Base-by-base conservation (phyloP, 2,113 vertebrate species). In the Aspiorhynchus laticeps region DNA sequence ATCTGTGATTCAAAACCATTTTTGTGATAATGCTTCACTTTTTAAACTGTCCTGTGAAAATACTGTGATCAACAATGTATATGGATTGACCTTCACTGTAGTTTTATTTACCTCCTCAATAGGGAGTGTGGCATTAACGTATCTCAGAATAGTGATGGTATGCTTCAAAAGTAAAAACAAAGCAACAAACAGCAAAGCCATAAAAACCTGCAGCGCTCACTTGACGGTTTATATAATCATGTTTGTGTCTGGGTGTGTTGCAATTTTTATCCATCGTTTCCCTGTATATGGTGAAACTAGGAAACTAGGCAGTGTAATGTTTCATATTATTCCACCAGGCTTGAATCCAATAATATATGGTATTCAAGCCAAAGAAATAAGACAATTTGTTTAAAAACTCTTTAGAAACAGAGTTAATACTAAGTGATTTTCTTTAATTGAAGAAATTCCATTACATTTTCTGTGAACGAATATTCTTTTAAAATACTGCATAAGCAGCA, bases 31-130 rank as follows among this genome's bases (percentile, higher is more conserved):
- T 2, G 91, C 93, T 5, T 91, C 93, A 0, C 24, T 94, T 38
- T 94, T 94, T 36, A 93, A 93, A 11, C 91, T 95, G 2, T 94
- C 93, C 75, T 94, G 93, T 28, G 91, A 94, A 33, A 90, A 33
- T 12, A 86, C 89, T 3, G 51, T 87, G 0, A 92, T 93, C 10
- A 95, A 95, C 63, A 93, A 95, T 5, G 17, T 90, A 1, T 95
- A 94, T n/a, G 94, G 94, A 2, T 87, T 94, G 1, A 67, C 75
- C 0, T 93, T 91, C 61, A 92, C 92, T 0, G 90, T 89, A 0
- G 69, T 93, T 0, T 69, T 94, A 63, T 46, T 92, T 11, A 28
- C 83, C 2, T n/a, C 78, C 0, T 43, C 43, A 10, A 2, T 43
- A 4, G 38, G 38, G 6, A 1, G 38, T 0, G 38, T 38, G 5